Conservation (phyloP, 2,113 vertebrate species). For the Delphinapterus leucas region DNA sequence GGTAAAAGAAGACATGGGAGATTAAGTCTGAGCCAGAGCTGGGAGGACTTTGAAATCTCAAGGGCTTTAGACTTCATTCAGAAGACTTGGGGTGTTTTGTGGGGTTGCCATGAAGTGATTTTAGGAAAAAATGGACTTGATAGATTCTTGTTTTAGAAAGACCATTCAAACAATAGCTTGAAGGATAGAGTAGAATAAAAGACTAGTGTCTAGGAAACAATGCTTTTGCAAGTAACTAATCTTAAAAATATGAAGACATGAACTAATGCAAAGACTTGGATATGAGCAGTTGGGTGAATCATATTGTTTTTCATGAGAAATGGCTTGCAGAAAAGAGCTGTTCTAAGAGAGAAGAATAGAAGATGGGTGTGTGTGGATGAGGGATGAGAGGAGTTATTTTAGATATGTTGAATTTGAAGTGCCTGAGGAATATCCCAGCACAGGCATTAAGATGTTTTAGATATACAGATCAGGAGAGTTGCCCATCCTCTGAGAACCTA, state of each 20-base stretch:
- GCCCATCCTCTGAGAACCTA: background rate
- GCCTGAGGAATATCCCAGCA: background rate
- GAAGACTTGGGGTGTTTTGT: background rate
- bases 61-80: background rate
- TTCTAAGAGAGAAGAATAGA: background rate
- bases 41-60: background rate
- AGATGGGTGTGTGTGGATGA: background rate
- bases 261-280: background rate
- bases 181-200: background rate
- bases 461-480: background rate
- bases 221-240: background rate
- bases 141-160: background rate
- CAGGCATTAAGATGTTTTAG: background rate
- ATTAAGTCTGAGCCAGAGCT: too few relatives aligned
- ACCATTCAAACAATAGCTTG: background rate
- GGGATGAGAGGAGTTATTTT: background rate
- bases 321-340: background rate
- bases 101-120: background rate
- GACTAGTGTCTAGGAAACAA: background rate
- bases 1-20: background rate
- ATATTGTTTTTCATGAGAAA: background rate
- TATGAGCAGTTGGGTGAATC: background rate
- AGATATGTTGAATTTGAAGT: background rate
- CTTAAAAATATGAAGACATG: background rate
- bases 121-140: background rate